Base-by-base conservation (phyloP, 2,888 invertebrate species). In the Cryptus armator region DNA sequence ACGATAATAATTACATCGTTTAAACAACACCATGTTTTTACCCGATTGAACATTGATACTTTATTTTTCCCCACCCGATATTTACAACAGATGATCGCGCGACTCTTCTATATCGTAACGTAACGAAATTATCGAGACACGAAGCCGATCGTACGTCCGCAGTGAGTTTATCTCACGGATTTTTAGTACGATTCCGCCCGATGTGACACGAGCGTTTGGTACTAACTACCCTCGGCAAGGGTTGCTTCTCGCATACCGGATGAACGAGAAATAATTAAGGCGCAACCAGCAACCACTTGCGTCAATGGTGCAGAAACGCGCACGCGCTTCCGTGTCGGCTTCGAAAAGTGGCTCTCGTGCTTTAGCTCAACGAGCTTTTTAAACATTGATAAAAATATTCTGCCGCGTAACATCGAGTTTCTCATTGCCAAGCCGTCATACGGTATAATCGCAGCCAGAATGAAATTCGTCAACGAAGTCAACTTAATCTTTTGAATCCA, bases 261-360 rank as follows among this genome's bases (percentile, higher is more conserved):
- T 29, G 32, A 7, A 29, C 29, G 62, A 14, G 29, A 14, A 14
- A 62, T 32, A 32, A 32, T 62, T 32, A 32, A 62, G 62, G 24
- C 24, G 24, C 24, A 24, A 24, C 24, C 59, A 24, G 19, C 59
- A 14, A 59, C 29, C 32, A 62, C 32, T 62, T n/a, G 14, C 32
- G 62, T 29, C 62, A 62, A 32, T 62, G n/a, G 62, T 14, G 62
- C 29, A 29, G 62, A 62, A 0, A 19, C 10, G 56, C 62, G 62
- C 59, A 37, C 37, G 37, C 37, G 37, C 9, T 37, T 24, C 3
- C 3, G 24, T 2, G 3, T 29, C 29, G 6, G 12, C 12, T 59
- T 24, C 29, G 59, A 59, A 59, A 24, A 7, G 10, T 9, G 2
- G 16, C 16, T n/a, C 2, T 2, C 16, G 51, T n/a, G 2, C 24